Evolutionary conservation across 1,140 invertebrate genomes (phyloP), one percentile per base, ranked within the genome.

Genomic region (Drosophila lini): DNA sequence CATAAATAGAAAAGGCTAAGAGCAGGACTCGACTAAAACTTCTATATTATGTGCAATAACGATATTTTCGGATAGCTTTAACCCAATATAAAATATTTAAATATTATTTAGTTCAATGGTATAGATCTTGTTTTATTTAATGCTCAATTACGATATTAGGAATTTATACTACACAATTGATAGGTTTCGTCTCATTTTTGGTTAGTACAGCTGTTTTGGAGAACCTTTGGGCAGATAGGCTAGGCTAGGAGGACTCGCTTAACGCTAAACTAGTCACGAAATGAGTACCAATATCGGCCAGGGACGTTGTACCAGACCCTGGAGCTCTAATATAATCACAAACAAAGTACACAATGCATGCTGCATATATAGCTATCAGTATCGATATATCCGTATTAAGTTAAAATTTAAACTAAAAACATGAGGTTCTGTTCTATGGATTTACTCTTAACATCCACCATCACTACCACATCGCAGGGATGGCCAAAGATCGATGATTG

Each of bases 391-490:
- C 68, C 50, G 62, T 81, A 79, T 67, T 73, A 75, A 71, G 70
- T 89, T 84, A 89, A 50, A 88, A 83, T 80, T 80, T 84, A 78
- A 88, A 88, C 80, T 89, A 89, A 90, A 53, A 78, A 78, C 57
- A 81, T 88, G 84, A 89, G 85, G 80, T 88, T 68, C n/a, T 50
- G 45, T 68, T 57, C 62, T 69, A 69, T 69, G 62, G 65, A 67
- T 67, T n/a, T 15, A 67, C 62, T 50, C 28, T 32, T 16, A 19
- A 55, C 16, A 9, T 28, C 45, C 65, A 25, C 42, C 32, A 28
- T 47, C 10, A 13, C 25, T n/a, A 3, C 36, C 36, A 60, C 25
- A n/a, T 31, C 28, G 25, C 31, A 6, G 8, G 15, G 44, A 36
- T 28, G 48, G 28, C 16, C 34, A 15, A 32, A 28, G 31, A 19